These are phyloP conservation scores for Heliconius hewitsoni DNA, from an alignment of 1,140 invertebrate genomes.

Conservation along the genomic window DNA sequence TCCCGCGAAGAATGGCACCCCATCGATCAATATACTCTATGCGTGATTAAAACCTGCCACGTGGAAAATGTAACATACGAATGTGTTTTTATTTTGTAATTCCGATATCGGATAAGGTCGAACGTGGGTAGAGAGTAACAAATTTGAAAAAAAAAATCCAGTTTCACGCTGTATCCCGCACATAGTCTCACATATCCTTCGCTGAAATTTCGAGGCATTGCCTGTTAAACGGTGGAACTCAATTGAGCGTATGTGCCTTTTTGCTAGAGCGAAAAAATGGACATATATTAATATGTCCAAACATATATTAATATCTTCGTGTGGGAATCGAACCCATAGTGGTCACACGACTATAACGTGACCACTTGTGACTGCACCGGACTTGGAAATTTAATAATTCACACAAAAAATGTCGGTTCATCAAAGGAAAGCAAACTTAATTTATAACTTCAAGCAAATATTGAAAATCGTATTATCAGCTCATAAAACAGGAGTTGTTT, in stretches of 20 bases:
- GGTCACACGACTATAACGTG: too few species aligned
- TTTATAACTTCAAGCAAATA: background rate
- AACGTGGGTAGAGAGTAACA: background rate
- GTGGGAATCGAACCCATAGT: too few species aligned
- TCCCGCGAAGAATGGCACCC: slow-evolving; percentile 47
- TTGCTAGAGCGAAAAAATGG: too few species aligned
- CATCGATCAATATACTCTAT: slow-evolving; percentile 50
- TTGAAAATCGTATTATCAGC: background rate
- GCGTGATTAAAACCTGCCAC: slow-evolving; percentile 40
- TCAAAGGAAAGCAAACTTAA: background rate
- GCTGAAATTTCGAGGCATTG: too few species aligned
- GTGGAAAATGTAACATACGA: slow-evolving; percentile 28
- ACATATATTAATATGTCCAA: too few species aligned
- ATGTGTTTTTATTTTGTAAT: slow-evolving; percentile 23
- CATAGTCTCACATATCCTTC: too few species aligned
- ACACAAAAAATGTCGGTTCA: background rate
- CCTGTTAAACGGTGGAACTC: too few species aligned
- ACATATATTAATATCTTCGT: too few species aligned
- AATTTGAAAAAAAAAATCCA: too few species aligned
- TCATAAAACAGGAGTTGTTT: slow-evolving; percentile 10
- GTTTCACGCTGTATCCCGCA: too few species aligned
- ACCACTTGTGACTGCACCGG: too few species aligned
- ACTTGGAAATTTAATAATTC: background rate
- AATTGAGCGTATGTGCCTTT: too few species aligned
- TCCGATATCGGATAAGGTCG: background rate